Conservation (phyloP, 2,113 vertebrate genomes). For the Microtus ochrogaster region DNA sequence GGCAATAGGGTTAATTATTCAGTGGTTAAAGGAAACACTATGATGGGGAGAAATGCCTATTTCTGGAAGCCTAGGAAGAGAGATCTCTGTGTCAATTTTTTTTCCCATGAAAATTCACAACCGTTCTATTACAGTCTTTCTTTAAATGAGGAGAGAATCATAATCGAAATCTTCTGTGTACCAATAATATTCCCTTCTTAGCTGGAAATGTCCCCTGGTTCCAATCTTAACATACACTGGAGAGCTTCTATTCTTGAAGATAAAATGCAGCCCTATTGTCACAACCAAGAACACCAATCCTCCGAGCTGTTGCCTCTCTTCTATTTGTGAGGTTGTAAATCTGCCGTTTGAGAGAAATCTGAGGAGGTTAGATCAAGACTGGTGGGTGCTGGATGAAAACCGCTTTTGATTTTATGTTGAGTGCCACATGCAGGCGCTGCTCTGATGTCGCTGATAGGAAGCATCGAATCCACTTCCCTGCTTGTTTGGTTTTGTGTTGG, state of each 20-base stretch:
- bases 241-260: neutral
- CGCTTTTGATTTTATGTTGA: neutral
- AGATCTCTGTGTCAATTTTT: neutral
- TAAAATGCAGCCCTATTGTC: neutral
- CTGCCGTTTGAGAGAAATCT: neutral
- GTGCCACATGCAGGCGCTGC: neutral
- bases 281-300: neutral
- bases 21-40: conserved; percentile 50
- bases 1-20: conserved; percentile 66
- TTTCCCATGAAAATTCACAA: neutral
- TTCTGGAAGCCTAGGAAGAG: conserved; percentile 18
- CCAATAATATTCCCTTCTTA: neutral
- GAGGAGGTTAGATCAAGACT: neutral
- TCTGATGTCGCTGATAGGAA: neutral
- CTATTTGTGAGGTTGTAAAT: neutral
- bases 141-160: neutral
- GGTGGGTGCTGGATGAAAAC: neutral
- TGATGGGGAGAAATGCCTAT: neutral
- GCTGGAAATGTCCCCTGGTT: neutral
- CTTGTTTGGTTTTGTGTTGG: neutral
- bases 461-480: neutral
- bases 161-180: neutral
- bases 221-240: neutral
- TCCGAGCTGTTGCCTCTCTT: neutral
- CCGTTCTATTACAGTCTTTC: neutral